phyloP scores from a whole-genome alignment of 1,140 invertebrate species.

The Nixonia krombeini region DNA sequence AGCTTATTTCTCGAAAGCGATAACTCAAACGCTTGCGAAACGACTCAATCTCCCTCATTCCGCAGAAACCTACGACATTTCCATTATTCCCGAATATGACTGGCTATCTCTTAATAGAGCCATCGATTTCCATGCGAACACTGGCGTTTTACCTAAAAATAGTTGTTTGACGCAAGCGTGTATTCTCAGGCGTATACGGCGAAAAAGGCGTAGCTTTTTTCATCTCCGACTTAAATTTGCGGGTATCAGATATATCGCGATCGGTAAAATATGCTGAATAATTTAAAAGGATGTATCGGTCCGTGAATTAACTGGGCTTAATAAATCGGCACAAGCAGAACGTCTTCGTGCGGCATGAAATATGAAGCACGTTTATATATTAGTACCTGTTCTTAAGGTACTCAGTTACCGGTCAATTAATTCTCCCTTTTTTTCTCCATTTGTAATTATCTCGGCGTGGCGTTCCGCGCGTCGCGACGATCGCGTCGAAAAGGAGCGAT shows the following conservation, averaged over 20 bases:
- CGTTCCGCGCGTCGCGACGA: not conserved
- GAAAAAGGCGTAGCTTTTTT: not conserved
- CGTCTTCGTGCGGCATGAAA: conserved; percentile 13
- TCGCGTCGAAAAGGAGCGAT: not conserved
- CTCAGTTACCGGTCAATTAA: conserved; percentile 16
- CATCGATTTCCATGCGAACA: not conserved
- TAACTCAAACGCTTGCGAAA: not conserved
- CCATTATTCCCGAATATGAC: too few relatives aligned
- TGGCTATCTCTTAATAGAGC: not conserved
- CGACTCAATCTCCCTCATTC: not conserved
- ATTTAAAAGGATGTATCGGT: conserved; percentile 6
- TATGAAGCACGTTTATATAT: conserved; percentile 21
- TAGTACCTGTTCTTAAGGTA: conserved; percentile 15
- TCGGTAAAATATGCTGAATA: conserved; percentile 6
- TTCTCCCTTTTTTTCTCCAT: conserved; percentile 6
- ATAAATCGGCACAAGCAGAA: conserved; percentile 10
- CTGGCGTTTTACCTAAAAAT: not conserved
- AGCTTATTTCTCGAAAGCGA: too few relatives aligned
- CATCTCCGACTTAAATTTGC: not conserved
- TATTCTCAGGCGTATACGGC: not conserved
- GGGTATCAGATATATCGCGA: not conserved
- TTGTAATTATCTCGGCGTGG: not conserved
- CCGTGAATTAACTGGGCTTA: conserved; percentile 9
- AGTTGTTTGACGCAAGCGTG: not conserved
- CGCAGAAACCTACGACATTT: too few relatives aligned